Evolutionary conservation across 2,797 vertebrate species (phyloP).

Genomic region (Rhinophrynus dorsalis): DNA sequence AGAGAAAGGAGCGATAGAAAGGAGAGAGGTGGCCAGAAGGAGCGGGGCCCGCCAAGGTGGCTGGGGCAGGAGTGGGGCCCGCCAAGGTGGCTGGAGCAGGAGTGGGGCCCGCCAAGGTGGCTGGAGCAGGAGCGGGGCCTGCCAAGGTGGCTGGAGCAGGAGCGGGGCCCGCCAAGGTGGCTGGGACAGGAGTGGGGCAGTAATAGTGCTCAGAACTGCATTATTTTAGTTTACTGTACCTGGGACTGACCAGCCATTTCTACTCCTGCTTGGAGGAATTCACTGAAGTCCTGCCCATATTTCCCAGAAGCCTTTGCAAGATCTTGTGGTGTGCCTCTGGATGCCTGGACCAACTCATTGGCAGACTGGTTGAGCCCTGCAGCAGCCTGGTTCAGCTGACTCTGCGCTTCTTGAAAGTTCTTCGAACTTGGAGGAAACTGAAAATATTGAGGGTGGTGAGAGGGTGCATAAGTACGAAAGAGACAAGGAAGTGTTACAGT

Average conservation of each 20-base stretch:
- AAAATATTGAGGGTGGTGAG: background rate
- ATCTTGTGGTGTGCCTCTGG: conserved; percentile 89
- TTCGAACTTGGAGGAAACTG: conserved; percentile 89
- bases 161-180: too few relatives aligned
- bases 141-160: too few relatives aligned
- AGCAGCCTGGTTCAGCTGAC: conserved; percentile 85
- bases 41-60: too few relatives aligned
- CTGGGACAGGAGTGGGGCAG: too few relatives aligned
- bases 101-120: too few relatives aligned
- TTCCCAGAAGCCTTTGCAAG: conserved; percentile 88
- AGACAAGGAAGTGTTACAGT: background rate
- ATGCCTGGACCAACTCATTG: conserved; percentile 92
- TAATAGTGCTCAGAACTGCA: too few relatives aligned
- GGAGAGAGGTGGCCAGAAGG: too few relatives aligned
- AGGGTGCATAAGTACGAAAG: background rate
- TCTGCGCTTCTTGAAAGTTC: conserved; percentile 93
- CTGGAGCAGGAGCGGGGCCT: too few relatives aligned
- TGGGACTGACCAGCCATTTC: conserved; percentile 96
- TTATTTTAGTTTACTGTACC: too few relatives aligned
- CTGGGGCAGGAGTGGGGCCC: too few relatives aligned
- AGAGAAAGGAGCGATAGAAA: too few relatives aligned
- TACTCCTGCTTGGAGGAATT: conserved; percentile 90
- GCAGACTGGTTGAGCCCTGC: conserved; percentile 92
- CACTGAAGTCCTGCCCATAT: conserved; percentile 91
- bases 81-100: too few relatives aligned